phyloP scores from a whole-genome alignment of 1,140 invertebrate genomes.

The Drosophila bocki region DNA sequence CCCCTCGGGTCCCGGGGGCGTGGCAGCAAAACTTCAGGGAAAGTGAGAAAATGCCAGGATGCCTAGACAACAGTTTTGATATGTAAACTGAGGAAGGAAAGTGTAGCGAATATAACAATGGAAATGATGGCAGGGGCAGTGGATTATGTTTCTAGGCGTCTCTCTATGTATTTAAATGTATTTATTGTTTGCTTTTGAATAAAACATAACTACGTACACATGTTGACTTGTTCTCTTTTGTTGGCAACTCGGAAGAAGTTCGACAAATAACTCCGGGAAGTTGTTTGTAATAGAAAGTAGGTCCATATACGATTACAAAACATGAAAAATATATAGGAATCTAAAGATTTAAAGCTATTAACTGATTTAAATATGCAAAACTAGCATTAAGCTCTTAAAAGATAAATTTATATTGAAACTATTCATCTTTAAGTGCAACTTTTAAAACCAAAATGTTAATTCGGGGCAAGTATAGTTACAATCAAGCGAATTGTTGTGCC shows the following conservation, averaged over 20 bases:
- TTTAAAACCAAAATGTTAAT: neutral
- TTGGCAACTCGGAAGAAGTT: conserved; percentile 25
- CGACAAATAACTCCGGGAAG: conserved; percentile 39
- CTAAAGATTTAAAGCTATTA: neutral
- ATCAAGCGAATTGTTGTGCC: neutral
- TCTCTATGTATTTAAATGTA: neutral
- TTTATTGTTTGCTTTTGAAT: conserved; percentile 16
- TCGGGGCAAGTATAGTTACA: neutral
- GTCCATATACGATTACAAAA: conserved; percentile 18
- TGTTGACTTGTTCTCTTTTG: conserved; percentile 17
- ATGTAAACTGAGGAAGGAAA: conserved; percentile 52
- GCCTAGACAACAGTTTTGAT: conserved; percentile 62
- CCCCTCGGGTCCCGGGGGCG: neutral
- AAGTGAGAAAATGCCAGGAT: conserved; percentile 15
- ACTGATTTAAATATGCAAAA: too few species aligned
- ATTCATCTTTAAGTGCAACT: neutral
- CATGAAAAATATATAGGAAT: neutral
- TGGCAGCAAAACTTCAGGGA: conserved; percentile 9
- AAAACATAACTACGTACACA: conserved; percentile 6
- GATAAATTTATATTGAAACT: neutral
- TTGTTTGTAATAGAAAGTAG: neutral
- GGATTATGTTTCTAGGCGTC: neutral
- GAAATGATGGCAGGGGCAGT: neutral
- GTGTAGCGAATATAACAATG: conserved; percentile 52
- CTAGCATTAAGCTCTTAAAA: neutral